Base-by-base conservation (phyloP, 2,113 vertebrate species). In the Sclerurus mexicanus region DNA sequence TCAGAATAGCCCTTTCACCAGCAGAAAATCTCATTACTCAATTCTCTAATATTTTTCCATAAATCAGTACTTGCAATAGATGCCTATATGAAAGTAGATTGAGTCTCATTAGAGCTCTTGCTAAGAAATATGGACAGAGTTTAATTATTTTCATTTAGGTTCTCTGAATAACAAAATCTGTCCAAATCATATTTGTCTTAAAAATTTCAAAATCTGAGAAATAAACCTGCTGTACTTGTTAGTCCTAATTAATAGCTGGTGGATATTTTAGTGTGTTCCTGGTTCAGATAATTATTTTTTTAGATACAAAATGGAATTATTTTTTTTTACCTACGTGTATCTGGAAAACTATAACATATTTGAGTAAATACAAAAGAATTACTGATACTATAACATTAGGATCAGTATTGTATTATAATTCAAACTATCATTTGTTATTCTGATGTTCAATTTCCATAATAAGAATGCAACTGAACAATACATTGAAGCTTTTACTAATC, bases 61-160 rank as follows among this genome's bases (percentile, higher is more conserved):
- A 89, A 95, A 81, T 96, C 67, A 77, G 25, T 40, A 60, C 69
- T 21, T 49, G 25, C 59, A 91, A 85, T 39, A 93, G 64, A 30
- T 60, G n/a, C 23, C 53, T 87, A 39, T 87, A 93, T 72, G 79
- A 84, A 86, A 89, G 68, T 10, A 76, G 62, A 78, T 11, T 93
- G 44, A 76, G 68, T 71, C 47, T 95, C 35, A 95, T 97, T 97
- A 95, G 84, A 92, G 18, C 7, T 84, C 20, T 77, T 94, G 55
- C 50, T 77, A 60, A 93, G 63, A 94, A 96, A 94, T 78, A 64
- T 58, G 52, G 71, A 14, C 53, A 92, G 39, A 94, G 46, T 60
- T 73, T 90, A 90, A 90, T 95, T 87, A 85, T 92, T 95, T 96
- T 95, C 12, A n/a, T 88, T 91, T 13, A 83, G 52, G 21, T 91